Evolutionary conservation across 2,113 vertebrate species (phyloP), one percentile per base, ranked within the genome.

Genomic region (Cyanoramphus novaezelandiae): DNA sequence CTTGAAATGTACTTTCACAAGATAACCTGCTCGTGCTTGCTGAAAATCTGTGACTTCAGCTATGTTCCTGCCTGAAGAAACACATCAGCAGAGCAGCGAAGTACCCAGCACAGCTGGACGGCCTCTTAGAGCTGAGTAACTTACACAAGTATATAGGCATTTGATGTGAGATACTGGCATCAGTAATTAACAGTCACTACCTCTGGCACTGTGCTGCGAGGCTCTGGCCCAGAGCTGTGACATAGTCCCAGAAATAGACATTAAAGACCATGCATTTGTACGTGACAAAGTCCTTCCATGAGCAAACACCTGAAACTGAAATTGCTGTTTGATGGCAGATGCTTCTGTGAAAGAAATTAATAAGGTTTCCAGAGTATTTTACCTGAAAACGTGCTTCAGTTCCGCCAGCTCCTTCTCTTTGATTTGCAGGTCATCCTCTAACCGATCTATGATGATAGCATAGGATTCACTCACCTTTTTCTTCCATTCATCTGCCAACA

Each of bases 381-480:
- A 99, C 99, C 99, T 98, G 96, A 99, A 99, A 74, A 99, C 99
- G 3, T 99, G 98, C 60, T 98, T 97, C 76, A 99, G 96, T 49
- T 99, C 99, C 15, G 62, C 79, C 35, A 98, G 92, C 93, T 99
- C 99, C 21, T 98, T 98, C 29, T 99, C 99, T 97, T 98, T 98
- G 75, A 99, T 97, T 47, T 96, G 98, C 79, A 99, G 97, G 90
- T 99, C 99, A n/a, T 99, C 99, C 81, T 99, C 98, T 94, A 99
- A 49, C 72, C 97, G 98, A 85, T 99, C 99, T 3, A 98, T 93
- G 90, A 99, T 98, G 37, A 98, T 97, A 60, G 98, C 92, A 35
- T 99, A 99, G 4, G 99, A 99, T 97, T 99, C 99, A 25, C 98
- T 98, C 70, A 99, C 99, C 90, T 99, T 99, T 98, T 99, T 99